Conservation (phyloP, 2,113 vertebrate species). For the Scalopus aquaticus region DNA sequence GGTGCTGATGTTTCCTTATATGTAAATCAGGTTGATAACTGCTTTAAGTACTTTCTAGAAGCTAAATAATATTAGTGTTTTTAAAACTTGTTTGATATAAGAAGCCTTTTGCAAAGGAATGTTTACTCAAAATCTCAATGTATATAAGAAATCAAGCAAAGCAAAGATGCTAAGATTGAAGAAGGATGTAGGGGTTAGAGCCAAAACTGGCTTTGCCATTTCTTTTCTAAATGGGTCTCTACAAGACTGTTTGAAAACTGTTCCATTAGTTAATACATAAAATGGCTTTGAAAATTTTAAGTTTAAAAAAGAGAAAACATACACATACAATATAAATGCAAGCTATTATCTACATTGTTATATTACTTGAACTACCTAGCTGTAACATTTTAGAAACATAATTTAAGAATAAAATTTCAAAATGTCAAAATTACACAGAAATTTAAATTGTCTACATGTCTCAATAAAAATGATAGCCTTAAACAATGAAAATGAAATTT, state of each 20-base stretch:
- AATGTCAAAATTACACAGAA: conserved; percentile 33
- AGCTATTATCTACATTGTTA: neutral
- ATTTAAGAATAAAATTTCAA: conserved; percentile 49
- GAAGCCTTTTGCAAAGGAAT: conserved; percentile 1
- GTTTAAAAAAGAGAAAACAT: neutral
- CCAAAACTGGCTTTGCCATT: neutral
- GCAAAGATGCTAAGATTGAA: neutral
- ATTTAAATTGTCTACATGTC: neutral
- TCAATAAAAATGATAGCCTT: conserved; percentile 34
- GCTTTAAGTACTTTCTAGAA: neutral
- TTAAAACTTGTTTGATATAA: neutral
- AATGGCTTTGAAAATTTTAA: neutral
- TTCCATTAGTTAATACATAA: neutral
- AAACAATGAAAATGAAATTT: conserved; percentile 46
- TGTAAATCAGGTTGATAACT: neutral
- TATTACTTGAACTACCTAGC: neutral
- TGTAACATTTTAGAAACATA: conserved; percentile 29
- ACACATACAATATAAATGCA: neutral
- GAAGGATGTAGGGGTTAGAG: neutral
- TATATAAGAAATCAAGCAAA: neutral
- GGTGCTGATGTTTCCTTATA: neutral
- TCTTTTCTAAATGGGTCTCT: neutral
- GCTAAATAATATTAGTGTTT: neutral
- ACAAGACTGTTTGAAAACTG: neutral
- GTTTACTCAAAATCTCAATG: conserved; percentile 9